Base-by-base conservation (phyloP, 2,113 vertebrate genomes). In the Dicaeum eximium region DNA sequence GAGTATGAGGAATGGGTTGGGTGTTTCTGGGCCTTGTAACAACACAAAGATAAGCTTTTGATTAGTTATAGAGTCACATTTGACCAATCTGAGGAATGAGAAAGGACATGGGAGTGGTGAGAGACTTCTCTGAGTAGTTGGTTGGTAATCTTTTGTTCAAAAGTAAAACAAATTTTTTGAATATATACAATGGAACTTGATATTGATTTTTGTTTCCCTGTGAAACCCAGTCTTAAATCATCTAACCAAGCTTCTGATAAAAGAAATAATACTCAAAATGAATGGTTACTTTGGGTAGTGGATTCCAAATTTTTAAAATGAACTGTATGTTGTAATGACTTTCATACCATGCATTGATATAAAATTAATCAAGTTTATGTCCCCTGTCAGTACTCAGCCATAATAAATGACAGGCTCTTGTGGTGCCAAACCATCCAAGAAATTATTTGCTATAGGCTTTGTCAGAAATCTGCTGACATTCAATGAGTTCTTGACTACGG, bases 381-480 rank as follows among this genome's bases (percentile, higher is more conserved):
- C 91, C 93, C 65, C 77, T 88, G 73, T 94, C 93, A 96, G 71
- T 94, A 67, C 45, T 86, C 67, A 66, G 79, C 57, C 72, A 65
- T 84, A 95, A 96, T 87, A 93, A 96, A 97, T 95, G 94, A 96
- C 85, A 94, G 70, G 71, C 60, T 95, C 90, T 95, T 60, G 7
- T 95, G 88, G 86, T 96, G 71, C 75, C 95, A 97, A 97, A 94
- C 50, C 92, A 93, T 97, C 91, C 94, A 97, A 93, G 72, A 95
- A 97, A 97, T 96, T 93, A 96, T 97, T 96, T 96, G 70, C 67
- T 96, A 45, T 96, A 75, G 85, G 91, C 82, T 93, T 97, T 97
- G 95, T 94, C 93, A 97, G 90, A 96, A 96, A 94, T 96, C 62
- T 97, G 89, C 78, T 96, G 95, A 96, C 84, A 96, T 96, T 97